Evolutionary conservation across 2,113 vertebrate species (phyloP).

Genomic region (Megaceryle maxima): DNA sequence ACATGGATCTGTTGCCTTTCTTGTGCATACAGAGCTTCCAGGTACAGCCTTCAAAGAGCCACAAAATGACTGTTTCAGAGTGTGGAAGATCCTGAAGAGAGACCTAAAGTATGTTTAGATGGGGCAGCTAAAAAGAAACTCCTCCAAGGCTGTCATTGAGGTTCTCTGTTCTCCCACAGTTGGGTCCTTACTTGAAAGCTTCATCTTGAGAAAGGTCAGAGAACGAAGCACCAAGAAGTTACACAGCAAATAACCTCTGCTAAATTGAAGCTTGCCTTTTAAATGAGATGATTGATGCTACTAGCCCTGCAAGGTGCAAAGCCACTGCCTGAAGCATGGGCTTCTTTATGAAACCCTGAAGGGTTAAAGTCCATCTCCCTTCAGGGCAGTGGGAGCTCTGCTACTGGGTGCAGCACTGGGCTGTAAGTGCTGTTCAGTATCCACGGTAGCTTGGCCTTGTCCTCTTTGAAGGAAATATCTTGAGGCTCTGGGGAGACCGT

Average conservation of each 20-base stretch:
- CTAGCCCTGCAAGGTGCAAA: background rate
- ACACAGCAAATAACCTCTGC: background rate
- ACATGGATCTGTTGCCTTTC: background rate
- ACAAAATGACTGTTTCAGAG: background rate
- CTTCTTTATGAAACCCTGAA: background rate
- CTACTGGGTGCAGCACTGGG: background rate
- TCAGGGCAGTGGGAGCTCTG: background rate
- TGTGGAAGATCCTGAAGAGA: background rate
- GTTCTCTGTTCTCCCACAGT: background rate
- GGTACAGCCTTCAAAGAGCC: background rate
- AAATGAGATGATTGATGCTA: background rate
- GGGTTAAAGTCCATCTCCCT: background rate
- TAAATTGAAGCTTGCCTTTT: background rate
- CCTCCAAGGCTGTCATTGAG: background rate
- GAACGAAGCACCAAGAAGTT: background rate
- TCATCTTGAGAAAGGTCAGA: background rate
- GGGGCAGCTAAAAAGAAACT: background rate
- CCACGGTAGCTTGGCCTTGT: background rate
- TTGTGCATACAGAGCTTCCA: background rate
- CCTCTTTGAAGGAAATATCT: background rate
- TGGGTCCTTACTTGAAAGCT: background rate
- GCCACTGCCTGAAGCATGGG: fast-evolving
- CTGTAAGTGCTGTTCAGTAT: background rate
- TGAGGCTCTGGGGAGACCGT: background rate
- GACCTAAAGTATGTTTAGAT: background rate